phyloP scores from a whole-genome alignment of 1,140 invertebrate species.

The Oscheius sp. region DNA sequence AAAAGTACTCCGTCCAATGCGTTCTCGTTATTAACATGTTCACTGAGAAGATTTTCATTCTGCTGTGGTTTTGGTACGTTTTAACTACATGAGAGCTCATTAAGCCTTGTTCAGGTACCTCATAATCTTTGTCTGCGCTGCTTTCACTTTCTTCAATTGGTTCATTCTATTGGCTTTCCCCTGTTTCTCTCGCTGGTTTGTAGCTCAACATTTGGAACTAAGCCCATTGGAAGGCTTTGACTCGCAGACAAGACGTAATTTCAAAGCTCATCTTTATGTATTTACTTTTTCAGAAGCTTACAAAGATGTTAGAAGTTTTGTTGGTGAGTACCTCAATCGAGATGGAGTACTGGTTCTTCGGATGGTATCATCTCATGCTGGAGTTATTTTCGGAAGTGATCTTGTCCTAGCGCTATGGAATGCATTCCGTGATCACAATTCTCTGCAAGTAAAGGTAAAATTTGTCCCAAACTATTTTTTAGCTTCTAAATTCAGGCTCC shows the following conservation, averaged over 20 bases:
- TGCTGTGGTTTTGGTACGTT: conserved; percentile 67
- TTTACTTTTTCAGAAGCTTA: conserved; percentile 21
- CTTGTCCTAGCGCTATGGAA: conserved; percentile 39
- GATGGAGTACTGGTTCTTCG: conserved; percentile 66
- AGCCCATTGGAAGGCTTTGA: conserved; percentile 23
- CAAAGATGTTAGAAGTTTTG: conserved; percentile 58
- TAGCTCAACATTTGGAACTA: conserved; percentile 34
- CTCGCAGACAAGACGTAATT: conserved; percentile 6
- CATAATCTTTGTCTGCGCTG: conserved; percentile 61
- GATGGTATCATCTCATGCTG: conserved; percentile 62
- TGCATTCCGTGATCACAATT: not conserved
- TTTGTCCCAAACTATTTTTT: not conserved
- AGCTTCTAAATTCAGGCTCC: no score
- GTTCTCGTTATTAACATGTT: conserved; percentile 67
- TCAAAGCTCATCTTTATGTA: conserved; percentile 1
- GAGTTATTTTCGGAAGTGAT: conserved; percentile 48
- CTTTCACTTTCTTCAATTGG: conserved; percentile 60
- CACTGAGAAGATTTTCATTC: conserved; percentile 67
- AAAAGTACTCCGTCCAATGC: conserved; percentile 65
- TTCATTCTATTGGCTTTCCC: conserved; percentile 44
- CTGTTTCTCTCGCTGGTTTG: conserved; percentile 34
- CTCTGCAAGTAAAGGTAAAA: conserved; percentile 1
- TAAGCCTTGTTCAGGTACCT: conserved; percentile 11
- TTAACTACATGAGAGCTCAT: conserved; percentile 52
- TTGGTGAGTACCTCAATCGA: conserved; percentile 64